phyloP scores from a whole-genome alignment of 35 echinoderm and acorn worm genomes.

The Stichopus chloronotus region DNA sequence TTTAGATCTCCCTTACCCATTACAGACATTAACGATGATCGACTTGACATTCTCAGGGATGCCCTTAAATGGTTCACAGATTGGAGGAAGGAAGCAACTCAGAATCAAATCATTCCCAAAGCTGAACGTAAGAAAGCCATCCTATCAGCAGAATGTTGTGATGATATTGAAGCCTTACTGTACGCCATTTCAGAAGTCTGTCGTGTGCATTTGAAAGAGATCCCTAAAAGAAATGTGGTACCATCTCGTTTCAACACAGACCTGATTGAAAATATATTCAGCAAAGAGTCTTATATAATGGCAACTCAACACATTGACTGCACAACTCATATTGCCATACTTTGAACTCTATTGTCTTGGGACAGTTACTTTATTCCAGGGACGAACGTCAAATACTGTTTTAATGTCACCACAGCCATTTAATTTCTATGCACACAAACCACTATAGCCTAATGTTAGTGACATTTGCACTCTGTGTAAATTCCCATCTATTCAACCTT shows the following conservation, averaged over 20 bases:
- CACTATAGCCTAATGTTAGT: not conserved
- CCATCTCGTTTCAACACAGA: constrained; percentile 46
- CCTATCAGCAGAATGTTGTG: not conserved
- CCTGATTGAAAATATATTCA: constrained; percentile 50
- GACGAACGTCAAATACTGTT: constrained; percentile 10
- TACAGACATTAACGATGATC: not conserved
- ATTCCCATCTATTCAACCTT: not conserved
- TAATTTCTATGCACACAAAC: constrained; percentile 32
- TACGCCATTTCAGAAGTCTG: constrained; percentile 9
- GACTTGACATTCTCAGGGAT: not conserved
- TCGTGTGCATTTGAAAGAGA: not conserved
- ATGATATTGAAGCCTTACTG: constrained; percentile 21
- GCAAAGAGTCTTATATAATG: constrained; percentile 34
- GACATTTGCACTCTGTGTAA: not conserved
- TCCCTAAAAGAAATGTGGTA: not conserved
- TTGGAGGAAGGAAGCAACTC: not conserved
- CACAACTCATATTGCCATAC: constrained; percentile 13
- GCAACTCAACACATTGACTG: constrained; percentile 5
- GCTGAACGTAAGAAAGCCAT: not conserved
- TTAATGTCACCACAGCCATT: not conserved
- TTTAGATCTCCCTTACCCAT: constrained; percentile 11
- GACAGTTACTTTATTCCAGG: constrained; percentile 6
- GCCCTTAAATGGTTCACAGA: not conserved
- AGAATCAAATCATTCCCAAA: not conserved
- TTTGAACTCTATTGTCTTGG: constrained; percentile 27